Percentiles rank a stretch among this genome's conserved stretches.
Evolutionary conservation across 2,113 vertebrate species (phyloP).

Genomic region (Noctilio leporinus): DNA sequence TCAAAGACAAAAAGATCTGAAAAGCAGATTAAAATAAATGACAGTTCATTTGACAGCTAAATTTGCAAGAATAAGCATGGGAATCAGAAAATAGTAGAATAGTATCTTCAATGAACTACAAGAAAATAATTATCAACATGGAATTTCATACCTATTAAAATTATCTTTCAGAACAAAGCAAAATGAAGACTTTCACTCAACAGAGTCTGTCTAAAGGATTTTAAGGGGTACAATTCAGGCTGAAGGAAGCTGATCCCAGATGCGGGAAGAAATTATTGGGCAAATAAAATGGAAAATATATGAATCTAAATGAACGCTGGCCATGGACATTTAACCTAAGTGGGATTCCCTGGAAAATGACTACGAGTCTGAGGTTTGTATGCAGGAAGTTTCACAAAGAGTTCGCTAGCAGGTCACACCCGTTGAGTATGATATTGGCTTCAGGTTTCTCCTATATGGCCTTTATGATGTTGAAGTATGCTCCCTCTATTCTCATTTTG

Average conservation of each 20-base stretch:
- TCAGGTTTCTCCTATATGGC: too few species aligned
- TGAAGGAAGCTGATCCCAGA: background rate
- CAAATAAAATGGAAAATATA: constrained; percentile 18
- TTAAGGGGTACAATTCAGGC: background rate
- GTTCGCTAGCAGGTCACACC: background rate
- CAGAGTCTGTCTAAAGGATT: background rate
- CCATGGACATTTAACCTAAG: background rate
- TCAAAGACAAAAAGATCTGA: background rate
- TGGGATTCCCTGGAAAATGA: background rate
- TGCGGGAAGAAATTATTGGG: background rate
- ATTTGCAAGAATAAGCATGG: background rate
- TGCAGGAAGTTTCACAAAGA: background rate
- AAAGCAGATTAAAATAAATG: background rate
- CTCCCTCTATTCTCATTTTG: too few species aligned
- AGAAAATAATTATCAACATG: background rate
- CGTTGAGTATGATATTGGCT: too few species aligned
- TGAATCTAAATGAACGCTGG: background rate
- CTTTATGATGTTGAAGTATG: too few species aligned
- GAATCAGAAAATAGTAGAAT: background rate
- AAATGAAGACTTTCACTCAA: background rate
- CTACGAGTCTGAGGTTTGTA: background rate
- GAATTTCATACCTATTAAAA: background rate
- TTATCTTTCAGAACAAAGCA: background rate
- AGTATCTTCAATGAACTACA: background rate
- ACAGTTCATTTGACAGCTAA: background rate